Evolutionary conservation across 2,113 vertebrate genomes (phyloP), one percentile per base, ranked within the genome.

Genomic region (Trematomus loennbergii): DNA sequence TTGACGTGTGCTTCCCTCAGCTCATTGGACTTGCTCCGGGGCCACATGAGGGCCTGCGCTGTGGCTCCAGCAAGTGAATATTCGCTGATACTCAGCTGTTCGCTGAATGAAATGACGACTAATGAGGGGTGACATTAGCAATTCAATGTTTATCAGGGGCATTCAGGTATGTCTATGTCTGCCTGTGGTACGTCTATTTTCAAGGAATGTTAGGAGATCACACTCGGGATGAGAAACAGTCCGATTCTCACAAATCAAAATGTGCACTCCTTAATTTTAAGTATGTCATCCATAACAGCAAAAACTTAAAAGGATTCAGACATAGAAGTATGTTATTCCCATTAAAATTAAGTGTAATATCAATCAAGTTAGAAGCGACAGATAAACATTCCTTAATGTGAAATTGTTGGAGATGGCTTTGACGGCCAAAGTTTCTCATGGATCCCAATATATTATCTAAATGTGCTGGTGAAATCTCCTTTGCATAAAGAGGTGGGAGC

Each of bases 391-490:
- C 22, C 36, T 68, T 83, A 55, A 84, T 79, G 45, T 53, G 45
- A 84, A 86, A 82, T 74, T 67, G 59, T 59, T 72, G 55, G 13
- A 68, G 66, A 73, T 17, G 58, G 45, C 73, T 81, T 72, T 79
- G 78, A 77, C 75, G 61, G 65, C 70, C 62, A 63, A 71, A 75
- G 62, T 85, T 89, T 80, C 65, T 65, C 48, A 61, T 20, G 9
- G 70, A 88, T 80, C 64, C 80, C 74, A 78, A 90, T 86, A 73
- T 83, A 93, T 88, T 84, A 49, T 73, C 66, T 20, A 82, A 90
- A 92, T 87, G 45, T 90, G 72, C 81, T 91, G 89, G 91, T 87
- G 73, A 81, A 86, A 86, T 75, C 61, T 49, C 55, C 87, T 88
- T 78, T 88, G 83, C 72, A 88, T 83, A 84, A 79, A 90, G 74